Evolutionary conservation across 1,140 invertebrate genomes (phyloP).

Genomic region (Aphis gossypii): DNA sequence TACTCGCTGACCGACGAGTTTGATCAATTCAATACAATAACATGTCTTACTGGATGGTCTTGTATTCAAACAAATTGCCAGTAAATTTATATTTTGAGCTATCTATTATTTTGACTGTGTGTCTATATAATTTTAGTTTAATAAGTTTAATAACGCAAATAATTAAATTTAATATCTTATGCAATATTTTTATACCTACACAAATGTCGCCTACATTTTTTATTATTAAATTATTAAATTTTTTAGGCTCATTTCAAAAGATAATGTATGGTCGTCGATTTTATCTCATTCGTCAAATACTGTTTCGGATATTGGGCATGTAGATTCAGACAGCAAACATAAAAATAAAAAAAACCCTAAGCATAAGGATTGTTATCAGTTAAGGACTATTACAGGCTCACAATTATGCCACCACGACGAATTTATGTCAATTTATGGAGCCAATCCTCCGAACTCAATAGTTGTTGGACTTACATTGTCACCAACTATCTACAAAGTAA

Average conservation of each 20-base stretch:
- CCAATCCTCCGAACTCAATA: background rate
- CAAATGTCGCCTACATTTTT: background rate
- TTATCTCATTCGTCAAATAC: background rate
- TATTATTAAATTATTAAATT: background rate
- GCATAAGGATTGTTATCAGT: background rate
- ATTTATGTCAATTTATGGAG: background rate
- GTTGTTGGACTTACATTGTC: background rate
- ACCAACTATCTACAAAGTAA: constrained; percentile 1
- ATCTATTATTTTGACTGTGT: background rate
- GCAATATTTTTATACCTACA: background rate
- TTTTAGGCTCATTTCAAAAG: background rate
- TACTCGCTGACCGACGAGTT: background rate
- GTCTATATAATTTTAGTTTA: background rate
- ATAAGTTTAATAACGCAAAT: background rate
- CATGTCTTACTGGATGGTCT: constrained; percentile 46
- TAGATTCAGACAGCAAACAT: background rate
- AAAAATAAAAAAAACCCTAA: constrained; percentile 2
- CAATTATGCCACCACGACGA: background rate
- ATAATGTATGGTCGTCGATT: constrained; percentile 22
- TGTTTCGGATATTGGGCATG: background rate
- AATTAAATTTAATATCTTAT: background rate
- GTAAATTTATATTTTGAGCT: background rate
- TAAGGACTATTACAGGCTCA: background rate
- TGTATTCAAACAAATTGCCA: constrained; percentile 22
- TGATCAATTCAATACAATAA: constrained; percentile 32